A percentile compares a stretch with the other conserved stretches of the same genome.
phyloP scores from a whole-genome alignment of 2,797 vertebrate genomes.

The Telmatherina bonti region DNA sequence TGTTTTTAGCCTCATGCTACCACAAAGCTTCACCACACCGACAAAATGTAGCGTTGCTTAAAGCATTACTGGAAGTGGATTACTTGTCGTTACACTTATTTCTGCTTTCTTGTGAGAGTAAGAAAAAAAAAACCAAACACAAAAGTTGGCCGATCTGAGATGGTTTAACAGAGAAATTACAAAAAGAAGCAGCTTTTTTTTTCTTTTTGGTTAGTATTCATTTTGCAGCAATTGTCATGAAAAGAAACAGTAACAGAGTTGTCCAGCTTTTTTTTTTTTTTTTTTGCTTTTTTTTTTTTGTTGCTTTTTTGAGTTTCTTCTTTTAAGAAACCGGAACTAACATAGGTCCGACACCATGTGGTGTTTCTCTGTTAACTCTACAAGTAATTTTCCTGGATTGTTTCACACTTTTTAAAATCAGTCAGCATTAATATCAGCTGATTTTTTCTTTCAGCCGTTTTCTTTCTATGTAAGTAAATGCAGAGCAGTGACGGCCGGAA shows the following conservation, averaged over 20 bases:
- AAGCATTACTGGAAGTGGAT: slow-evolving; percentile 33
- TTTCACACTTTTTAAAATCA: background rate
- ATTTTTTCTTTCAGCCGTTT: slow-evolving; percentile 8
- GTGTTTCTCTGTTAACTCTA: slow-evolving; percentile 11
- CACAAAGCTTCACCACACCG: background rate
- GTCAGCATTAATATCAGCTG: background rate
- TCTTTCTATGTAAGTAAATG: background rate
- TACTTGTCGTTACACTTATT: slow-evolving; percentile 25
- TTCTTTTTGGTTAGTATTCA: slow-evolving; percentile 46
- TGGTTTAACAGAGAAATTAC: slow-evolving; percentile 23
- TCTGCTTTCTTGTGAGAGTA: slow-evolving; percentile 27
- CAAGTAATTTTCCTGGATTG: background rate
- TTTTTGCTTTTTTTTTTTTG: background rate
- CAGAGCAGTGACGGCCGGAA: slow-evolving; percentile 25
- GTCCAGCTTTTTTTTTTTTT: background rate
- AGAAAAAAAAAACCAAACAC: slow-evolving; percentile 19
- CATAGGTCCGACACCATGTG: slow-evolving; percentile 7
- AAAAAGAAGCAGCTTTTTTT: background rate
- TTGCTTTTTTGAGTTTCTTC: too few species aligned
- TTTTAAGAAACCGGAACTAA: background rate
- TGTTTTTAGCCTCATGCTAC: background rate
- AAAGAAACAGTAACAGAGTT: background rate
- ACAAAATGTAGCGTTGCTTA: slow-evolving; percentile 27
- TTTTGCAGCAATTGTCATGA: slow-evolving; percentile 11
- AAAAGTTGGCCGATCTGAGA: slow-evolving; percentile 33